A percentile compares a stretch with the other conserved stretches of the same genome.
Evolutionary conservation across 2,888 invertebrate species (phyloP).

Genomic region (Dicyrtomina minuta): DNA sequence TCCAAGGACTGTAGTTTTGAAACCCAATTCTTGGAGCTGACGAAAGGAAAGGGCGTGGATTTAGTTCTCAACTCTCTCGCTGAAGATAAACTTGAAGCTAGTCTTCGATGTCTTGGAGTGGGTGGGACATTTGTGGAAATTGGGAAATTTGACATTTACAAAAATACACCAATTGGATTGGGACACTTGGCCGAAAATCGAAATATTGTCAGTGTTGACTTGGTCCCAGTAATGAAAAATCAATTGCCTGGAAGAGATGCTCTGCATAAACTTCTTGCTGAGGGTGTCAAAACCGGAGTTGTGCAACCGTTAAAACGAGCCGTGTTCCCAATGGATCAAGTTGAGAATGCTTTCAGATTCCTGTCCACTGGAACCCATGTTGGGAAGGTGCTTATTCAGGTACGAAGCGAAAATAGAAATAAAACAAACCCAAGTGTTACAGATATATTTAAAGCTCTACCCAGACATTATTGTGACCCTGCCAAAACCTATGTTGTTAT

Average conservation of each 20-base stretch:
- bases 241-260: conserved; percentile 51
- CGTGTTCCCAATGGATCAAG: conserved; percentile 66
- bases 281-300: conserved; percentile 67
- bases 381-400: conserved; percentile 52
- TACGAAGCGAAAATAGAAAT: conserved; percentile 55
- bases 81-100: conserved; percentile 63
- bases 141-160: conserved; percentile 29
- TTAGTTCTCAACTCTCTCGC: conserved; percentile 79
- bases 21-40: conserved; percentile 65
- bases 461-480: conserved; percentile 62
- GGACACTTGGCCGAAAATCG: conserved; percentile 85
- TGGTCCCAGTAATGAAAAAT: conserved; percentile 69
- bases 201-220: conserved; percentile 61
- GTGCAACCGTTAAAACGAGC: conserved; percentile 69
- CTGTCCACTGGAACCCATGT: conserved; percentile 77
- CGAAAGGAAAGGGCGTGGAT: conserved; percentile 85
- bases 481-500: conserved; percentile 60
- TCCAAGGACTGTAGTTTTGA: conserved; percentile 15
- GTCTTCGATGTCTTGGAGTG: conserved; percentile 64
- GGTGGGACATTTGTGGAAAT: conserved; percentile 55
- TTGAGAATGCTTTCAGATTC: conserved; percentile 73
- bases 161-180: conserved; percentile 70
- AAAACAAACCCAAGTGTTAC: conserved; percentile 54
- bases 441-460: conserved; percentile 57
- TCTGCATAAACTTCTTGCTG: conserved; percentile 62